Evolutionary conservation across 2,113 vertebrate species (phyloP).

Genomic region (Myocastor coypus): DNA sequence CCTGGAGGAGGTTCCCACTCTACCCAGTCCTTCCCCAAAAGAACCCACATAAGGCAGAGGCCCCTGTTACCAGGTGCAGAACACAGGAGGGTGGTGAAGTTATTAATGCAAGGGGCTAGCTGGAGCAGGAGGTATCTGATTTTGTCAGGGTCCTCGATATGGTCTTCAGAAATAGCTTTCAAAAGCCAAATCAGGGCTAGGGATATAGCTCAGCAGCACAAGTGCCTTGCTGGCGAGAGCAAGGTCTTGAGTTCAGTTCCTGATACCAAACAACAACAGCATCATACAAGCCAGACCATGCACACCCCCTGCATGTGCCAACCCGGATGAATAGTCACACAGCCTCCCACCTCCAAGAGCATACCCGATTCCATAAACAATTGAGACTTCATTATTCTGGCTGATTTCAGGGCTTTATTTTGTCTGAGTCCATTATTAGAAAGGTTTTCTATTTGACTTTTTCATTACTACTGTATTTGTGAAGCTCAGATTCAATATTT

Average conservation of each 20-base stretch:
- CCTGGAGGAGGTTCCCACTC: not conserved
- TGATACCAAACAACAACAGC: too few species aligned
- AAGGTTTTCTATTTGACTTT: constrained; percentile 82
- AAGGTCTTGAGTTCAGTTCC: too few species aligned
- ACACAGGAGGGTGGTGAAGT: not conserved
- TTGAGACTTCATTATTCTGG: constrained; percentile 77
- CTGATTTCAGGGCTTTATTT: constrained; percentile 82
- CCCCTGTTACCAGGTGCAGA: not conserved
- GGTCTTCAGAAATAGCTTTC: constrained; percentile 56
- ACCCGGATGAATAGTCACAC: constrained; percentile 51
- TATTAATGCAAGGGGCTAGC: too few species aligned
- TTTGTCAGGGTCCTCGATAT: not conserved
- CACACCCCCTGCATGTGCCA: not conserved
- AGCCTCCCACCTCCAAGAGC: constrained; percentile 43
- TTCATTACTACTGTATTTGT: constrained; percentile 84
- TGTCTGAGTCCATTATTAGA: constrained; percentile 75
- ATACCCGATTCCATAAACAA: constrained; percentile 82
- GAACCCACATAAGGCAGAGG: not conserved
- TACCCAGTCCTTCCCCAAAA: rapidly evolving
- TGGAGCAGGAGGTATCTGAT: not conserved
- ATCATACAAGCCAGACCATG: not conserved
- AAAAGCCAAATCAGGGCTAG: constrained; percentile 18
- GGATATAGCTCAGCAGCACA: too few species aligned
- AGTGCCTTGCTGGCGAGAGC: too few species aligned
- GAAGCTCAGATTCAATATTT: constrained; percentile 84